These are phyloP conservation scores for Xyrichtys novacula DNA, from an alignment of 2,797 vertebrate genomes.

Conservation along the genomic window DNA sequence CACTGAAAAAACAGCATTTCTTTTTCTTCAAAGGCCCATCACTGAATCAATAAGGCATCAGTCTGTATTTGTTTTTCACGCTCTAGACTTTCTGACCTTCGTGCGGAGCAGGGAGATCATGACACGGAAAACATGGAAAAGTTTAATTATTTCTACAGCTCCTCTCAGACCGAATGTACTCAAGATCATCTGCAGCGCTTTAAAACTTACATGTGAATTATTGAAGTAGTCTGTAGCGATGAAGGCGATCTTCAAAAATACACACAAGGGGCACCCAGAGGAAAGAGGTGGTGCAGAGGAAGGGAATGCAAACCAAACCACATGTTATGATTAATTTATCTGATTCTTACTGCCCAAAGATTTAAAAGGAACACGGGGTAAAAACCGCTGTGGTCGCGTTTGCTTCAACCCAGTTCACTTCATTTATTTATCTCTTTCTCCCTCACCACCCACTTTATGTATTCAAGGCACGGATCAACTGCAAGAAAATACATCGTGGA, in stretches of 20 bases:
- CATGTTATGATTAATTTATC: conserved; percentile 73
- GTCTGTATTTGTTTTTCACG: conserved; percentile 28
- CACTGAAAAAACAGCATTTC: conserved; percentile 4
- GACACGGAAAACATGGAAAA: conserved; percentile 31
- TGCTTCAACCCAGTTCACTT: conserved; percentile 39
- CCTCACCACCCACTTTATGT: conserved; percentile 21
- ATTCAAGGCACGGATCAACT: conserved; percentile 58
- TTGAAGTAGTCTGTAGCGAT: conserved; percentile 52
- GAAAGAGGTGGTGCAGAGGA: conserved; percentile 39
- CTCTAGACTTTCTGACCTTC: conserved; percentile 3
- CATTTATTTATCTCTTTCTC: conserved; percentile 51
- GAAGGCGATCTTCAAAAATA: conserved; percentile 68
- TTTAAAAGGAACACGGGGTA: conserved; percentile 67
- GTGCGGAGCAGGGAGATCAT: conserved; percentile 9
- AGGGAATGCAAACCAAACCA: conserved; percentile 51
- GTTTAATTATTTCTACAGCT: conserved; percentile 33
- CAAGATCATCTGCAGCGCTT: conserved; percentile 52
- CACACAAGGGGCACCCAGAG: conserved; percentile 53
- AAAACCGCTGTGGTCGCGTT: conserved; percentile 49
- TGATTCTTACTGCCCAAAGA: conserved; percentile 65
- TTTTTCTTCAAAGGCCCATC: not conserved
- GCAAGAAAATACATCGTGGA: conserved; percentile 60
- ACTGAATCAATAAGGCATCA: conserved; percentile 31
- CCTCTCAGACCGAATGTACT: conserved; percentile 43
- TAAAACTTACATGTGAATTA: conserved; percentile 70